These are phyloP conservation scores for Gerosis bhagava DNA, from an alignment of 2,888 invertebrate species.

Conservation along the genomic window DNA sequence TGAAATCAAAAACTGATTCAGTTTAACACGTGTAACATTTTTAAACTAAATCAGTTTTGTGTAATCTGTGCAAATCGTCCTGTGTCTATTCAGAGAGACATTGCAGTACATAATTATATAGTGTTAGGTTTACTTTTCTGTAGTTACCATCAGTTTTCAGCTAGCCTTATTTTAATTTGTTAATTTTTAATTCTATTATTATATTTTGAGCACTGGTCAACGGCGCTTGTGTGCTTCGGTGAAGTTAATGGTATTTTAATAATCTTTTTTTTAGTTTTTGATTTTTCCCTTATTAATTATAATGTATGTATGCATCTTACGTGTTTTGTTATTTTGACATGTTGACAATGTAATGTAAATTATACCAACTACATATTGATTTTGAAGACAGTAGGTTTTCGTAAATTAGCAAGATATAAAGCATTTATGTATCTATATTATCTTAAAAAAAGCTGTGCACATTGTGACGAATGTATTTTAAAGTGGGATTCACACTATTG, in stretches of 20 bases:
- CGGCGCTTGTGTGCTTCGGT: slow-evolving; percentile 60
- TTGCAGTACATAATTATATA: slow-evolving; percentile 51
- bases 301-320: too few relatives aligned
- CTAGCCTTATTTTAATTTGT: slow-evolving; percentile 67
- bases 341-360: too few relatives aligned
- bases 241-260: slow-evolving; percentile 12
- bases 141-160: slow-evolving; percentile 80
- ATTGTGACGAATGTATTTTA: slow-evolving; percentile 1
- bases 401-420: slow-evolving; percentile 13
- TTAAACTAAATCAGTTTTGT: too few relatives aligned
- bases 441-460: too few relatives aligned
- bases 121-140: slow-evolving; percentile 66
- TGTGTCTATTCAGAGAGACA: slow-evolving; percentile 58
- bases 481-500: slow-evolving; percentile 2
- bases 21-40: too few relatives aligned
- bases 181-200: slow-evolving; percentile 60
- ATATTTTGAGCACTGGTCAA: slow-evolving; percentile 56
- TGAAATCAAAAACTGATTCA: too few relatives aligned
- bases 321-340: too few relatives aligned
- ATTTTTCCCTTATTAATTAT: not conserved
- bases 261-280: not conserved
- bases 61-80: too few relatives aligned
- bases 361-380: not conserved
- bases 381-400: slow-evolving; percentile 7
- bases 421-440: too few relatives aligned